Evolutionary conservation across 2,113 vertebrate genomes (phyloP), one percentile per base, ranked within the genome.

Genomic region (Oenanthe oenanthe): DNA sequence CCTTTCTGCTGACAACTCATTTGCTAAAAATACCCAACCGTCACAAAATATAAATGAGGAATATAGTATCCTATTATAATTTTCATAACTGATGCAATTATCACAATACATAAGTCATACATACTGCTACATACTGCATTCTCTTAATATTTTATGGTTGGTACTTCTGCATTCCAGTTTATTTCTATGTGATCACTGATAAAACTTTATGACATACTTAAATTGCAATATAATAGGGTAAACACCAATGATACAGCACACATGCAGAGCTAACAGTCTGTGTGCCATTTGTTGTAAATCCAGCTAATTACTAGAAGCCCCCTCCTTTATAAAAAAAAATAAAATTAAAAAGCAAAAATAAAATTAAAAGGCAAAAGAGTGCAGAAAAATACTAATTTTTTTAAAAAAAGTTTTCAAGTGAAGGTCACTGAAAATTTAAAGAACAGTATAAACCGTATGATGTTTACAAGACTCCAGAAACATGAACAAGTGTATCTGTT

Each of bases 231-330:
- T 98, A 98, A 99, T 98, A 98, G 97, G 98, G 97, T 98, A 97
- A 98, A 98, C 98, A 98, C 98, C 98, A 98, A 98, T 98, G 98
- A 98, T 97, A 81, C 73, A 88, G 99, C 99, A 98, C 98, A 98
- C 99, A 99, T 36, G 99, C 98, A 98, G 99, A 98, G 99, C 98
- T 97, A 97, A 98, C 99, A 99, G 99, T 98, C 99, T 99, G 99
- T 98, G 97, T 98, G 98, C 98, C 99, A 99, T 99, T 99, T 99
- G 98, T 98, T 98, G 98, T 98, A 98, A 98, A 98, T 98, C 94
- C 92, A 97, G 98, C 98, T 99, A 99, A 99, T 99, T 99, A 98
- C 98, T 72, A 95, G 77, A 97, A 94, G 36, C 63, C 93, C 90
- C 95, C 93, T 93, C 85, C 86, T n/a, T 82, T 81, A 85, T 14